Base-by-base conservation (phyloP, 2,888 invertebrate genomes). In the Zygothrica quintamaculata region DNA sequence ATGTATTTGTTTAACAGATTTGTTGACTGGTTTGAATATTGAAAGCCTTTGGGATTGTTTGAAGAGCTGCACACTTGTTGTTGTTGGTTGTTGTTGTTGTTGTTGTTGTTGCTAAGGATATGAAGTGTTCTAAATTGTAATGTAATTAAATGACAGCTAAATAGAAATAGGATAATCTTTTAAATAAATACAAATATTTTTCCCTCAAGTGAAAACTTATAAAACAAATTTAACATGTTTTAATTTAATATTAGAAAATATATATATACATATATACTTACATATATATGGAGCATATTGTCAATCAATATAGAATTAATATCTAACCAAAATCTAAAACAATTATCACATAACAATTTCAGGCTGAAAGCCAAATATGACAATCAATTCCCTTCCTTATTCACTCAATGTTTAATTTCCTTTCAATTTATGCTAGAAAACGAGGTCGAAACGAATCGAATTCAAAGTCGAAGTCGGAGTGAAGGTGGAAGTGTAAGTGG, bases 351-450 rank as follows among this genome's bases (percentile, higher is more conserved):
- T 61, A 61, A 74, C 72, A 72, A 72, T 72, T 84, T 84, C 46
- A n/a, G 59, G 60, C 50, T 16, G 48, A 16, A 50, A 56, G 51
- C 51, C 13, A 15, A 31, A 16, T 46, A 37, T 48, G 37, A 46
- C 8, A 39, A 52, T 58, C 47, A 46, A 52, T 61, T 51, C 59
- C 62, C 46, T 42, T 67, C 50, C 66, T 70, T 46, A 5, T 22
- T 13, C 33, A 46, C 31, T 77, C 77, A 73, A 74, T 69, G 79
- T 86, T 88, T 87, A 88, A 87, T 87, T 87, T 87, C 87, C 87
- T 81, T 74, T 75, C 88, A 86, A 87, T 87, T 77, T 87, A 84
- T 88, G 84, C 77, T 82, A 50, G 68, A 73, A 79, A 82, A 74
- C 80, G 82, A 60, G 58, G 66, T 68, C 69, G 74, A n/a, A n/a